Conservation (phyloP, 2,113 vertebrate genomes). For the Ceyx cyanopectus region DNA sequence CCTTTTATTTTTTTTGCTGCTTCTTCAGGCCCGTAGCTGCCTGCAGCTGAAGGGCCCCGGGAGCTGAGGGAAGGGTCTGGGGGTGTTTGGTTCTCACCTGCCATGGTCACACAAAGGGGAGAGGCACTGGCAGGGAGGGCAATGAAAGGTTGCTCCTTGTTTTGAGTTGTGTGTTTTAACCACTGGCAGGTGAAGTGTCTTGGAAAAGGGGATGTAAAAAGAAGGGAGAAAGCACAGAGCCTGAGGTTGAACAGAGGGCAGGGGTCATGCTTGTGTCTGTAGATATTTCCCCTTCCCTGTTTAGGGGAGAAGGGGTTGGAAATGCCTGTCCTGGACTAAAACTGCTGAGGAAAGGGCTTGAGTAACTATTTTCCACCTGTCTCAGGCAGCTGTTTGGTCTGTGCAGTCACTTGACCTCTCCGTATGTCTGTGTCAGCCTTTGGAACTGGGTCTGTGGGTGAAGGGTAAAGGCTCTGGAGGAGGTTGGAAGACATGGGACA, state of each 20-base stretch:
- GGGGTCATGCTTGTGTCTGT: rapidly evolving
- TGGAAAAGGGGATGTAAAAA: background rate
- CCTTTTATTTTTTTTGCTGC: background rate
- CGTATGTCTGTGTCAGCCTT: background rate
- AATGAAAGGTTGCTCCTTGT: background rate
- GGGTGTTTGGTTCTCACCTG: background rate
- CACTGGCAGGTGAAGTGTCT: background rate
- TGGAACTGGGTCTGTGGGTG: background rate
- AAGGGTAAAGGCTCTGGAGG: background rate
- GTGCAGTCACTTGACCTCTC: background rate
- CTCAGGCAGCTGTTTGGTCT: rapidly evolving
- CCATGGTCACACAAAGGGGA: background rate
- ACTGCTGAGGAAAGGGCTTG: background rate
- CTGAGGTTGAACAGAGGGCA: background rate
- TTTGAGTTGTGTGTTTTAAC: background rate
- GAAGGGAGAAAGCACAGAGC: background rate
- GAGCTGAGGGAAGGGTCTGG: background rate
- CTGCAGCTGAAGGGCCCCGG: background rate
- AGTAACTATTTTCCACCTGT: background rate
- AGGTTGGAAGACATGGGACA: rapidly evolving
- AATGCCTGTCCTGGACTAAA: background rate
- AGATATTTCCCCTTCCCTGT: rapidly evolving
- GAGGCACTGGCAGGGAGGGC: background rate
- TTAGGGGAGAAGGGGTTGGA: background rate
- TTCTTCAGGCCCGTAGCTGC: background rate